Base-by-base conservation (phyloP, 1,140 invertebrate genomes). In the Ridgeia piscesae region DNA sequence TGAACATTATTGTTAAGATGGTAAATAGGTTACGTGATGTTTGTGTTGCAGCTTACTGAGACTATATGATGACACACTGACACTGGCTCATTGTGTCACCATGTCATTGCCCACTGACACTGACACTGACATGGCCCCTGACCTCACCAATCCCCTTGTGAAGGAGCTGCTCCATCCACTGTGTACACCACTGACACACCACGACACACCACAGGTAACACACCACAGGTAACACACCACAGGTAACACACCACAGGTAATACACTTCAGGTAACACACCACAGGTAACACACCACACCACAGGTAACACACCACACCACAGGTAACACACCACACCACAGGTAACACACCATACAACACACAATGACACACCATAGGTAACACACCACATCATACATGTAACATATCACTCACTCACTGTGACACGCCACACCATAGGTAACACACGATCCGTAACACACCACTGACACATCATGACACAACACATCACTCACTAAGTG, bases 41-140 rank as follows among this genome's bases (percentile, higher is more conserved):
- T 90, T 35, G 33, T 90, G 17, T 90, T 90, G 2, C 89, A 90
- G 89, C 4, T 90, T 90, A 90, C 21, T 34, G 89, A 90, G 34
- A 33, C 89, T 90, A 14, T 34, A 21, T 90, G 35, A 90, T 90
- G 89, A 34, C 34, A 90, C 89, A 31, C 35, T 90, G 33, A 34
- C 89, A 90, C 89, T 90, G 35, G 89, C 89, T 31, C 89, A 33
- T 14, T 90, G 89, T 90, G 35, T 90, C 35, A 35, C 6, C 31
- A 34, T 27, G 17, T 77, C 33, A 31, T 33, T 34, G 89, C 8
- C 35, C 17, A 33, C 33, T 17, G 89, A 90, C 34, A 33, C 33
- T 17, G 89, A 90, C 34, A 35, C 33, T 90, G 89, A 90, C 1
- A 35, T 33, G 33, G 33, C 14, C 35, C 34, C 17, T n/a, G 89